phyloP scores from a whole-genome alignment of 2,888 invertebrate species.

The Galerucella calmariensis region DNA sequence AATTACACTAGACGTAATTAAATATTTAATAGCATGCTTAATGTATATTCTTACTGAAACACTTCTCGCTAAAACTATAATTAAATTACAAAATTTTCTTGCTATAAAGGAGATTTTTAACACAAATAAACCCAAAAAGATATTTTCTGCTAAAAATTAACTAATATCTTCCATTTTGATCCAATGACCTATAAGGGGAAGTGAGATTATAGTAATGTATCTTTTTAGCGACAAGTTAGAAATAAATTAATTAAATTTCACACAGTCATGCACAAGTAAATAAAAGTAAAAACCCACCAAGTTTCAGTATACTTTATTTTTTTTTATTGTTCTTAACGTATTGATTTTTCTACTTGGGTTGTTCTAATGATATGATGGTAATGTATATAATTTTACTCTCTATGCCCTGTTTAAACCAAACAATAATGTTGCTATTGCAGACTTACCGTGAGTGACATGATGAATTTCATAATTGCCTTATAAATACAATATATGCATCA shows the following conservation, averaged over 20 bases:
- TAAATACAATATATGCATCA: neutral
- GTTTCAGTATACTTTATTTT: neutral
- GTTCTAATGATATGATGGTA: slow-evolving; percentile 17
- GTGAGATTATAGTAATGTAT: no score
- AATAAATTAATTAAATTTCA: neutral
- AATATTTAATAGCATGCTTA: neutral
- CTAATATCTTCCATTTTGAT: no score
- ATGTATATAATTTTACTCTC: slow-evolving; percentile 26
- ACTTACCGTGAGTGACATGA: slow-evolving; percentile 6
- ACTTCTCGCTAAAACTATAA: neutral
- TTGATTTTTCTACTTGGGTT: slow-evolving; percentile 25
- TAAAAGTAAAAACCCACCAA: neutral
- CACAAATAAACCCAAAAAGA: no score
- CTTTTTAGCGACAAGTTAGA: no score
- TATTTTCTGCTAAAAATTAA: no score
- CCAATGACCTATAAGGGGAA: no score
- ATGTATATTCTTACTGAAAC: slow-evolving; percentile 1
- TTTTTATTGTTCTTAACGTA: slow-evolving; percentile 12
- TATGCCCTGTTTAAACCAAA: slow-evolving; percentile 28
- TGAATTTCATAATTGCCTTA: neutral
- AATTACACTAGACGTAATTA: slow-evolving; percentile 1
- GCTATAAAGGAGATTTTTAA: no score
- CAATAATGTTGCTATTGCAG: slow-evolving; percentile 18
- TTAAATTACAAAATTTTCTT: no score
- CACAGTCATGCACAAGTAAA: neutral